Base-by-base conservation (phyloP, 2,113 vertebrate species). In the Dasyurus viverrinus region DNA sequence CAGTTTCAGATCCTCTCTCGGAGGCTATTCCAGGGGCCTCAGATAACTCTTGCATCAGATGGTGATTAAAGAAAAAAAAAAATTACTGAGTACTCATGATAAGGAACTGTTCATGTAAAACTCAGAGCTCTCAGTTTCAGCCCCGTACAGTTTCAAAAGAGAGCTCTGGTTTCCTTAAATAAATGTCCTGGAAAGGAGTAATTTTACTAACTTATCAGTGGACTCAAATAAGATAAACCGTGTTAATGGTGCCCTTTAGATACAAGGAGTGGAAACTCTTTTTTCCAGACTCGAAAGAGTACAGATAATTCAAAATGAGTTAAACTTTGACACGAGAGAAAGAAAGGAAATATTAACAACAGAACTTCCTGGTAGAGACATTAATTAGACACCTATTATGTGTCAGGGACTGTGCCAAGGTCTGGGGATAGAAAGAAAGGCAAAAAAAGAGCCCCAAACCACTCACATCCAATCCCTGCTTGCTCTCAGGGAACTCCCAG, bases 41-140 rank as follows among this genome's bases (percentile, higher is more conserved):
- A 90, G 95, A 93, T 90, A 52, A 91, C 84, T 93, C 95, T 95
- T 96, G 53, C 76, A 89, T 95, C 95, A 97, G 93, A 48, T 93
- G 90, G 27, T 52, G 36, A 91, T 96, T 97, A 91, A 52, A 52
- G 50, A 48, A 94, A 96, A 94, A 54, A 93, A 96, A 94, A 76
- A 95, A 92, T 92, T 92, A 57, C 94, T 89, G 68, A 60, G 60
- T 30, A 90, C 53, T 91, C 48, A 30, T 93, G 92, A 92, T 96
- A 93, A 96, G 68, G 54, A 95, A 48, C 23, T 53, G 42, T 50
- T 89, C 53, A 89, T 42, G 30, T 54, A 91, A 93, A 92, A 60
- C 26, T 30, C 90, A 89, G 94, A 94, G 53, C 76, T 94, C 57
- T 93, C 47, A 57, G 93, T 89, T 84, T 84, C 68, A 84, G 19